A percentile compares a stretch with the other conserved stretches of the same genome.
phyloP scores from a whole-genome alignment of 2,797 vertebrate species.

The Octomys mimax region DNA sequence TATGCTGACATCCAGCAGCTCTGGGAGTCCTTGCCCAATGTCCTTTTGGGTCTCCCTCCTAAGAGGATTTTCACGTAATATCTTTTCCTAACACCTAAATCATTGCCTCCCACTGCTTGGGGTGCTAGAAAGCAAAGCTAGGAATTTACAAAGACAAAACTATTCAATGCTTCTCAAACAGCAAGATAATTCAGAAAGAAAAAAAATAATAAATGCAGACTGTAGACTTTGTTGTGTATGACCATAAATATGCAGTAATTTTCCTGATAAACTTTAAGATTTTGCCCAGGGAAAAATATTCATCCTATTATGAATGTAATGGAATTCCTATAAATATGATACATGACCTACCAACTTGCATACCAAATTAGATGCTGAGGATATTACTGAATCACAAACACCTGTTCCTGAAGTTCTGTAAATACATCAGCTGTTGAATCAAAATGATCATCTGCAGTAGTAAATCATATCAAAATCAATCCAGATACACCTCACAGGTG shows the following conservation, averaged over 20 bases:
- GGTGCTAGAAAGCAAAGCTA: constrained; percentile 27
- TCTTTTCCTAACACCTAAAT: constrained; percentile 43
- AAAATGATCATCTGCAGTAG: constrained; percentile 77
- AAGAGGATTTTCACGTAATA: constrained; percentile 32
- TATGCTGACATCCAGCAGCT: background rate
- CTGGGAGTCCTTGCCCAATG: background rate
- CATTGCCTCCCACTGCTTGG: background rate
- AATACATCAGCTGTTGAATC: constrained; percentile 80
- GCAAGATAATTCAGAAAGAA: constrained; percentile 48
- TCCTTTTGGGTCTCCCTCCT: background rate
- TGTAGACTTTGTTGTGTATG: constrained; percentile 39
- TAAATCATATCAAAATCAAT: constrained; percentile 84
- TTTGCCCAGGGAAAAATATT: constrained; percentile 60
- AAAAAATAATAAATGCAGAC: constrained; percentile 51
- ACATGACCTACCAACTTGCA: constrained; percentile 53
- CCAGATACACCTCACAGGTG: constrained; percentile 65
- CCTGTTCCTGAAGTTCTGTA: constrained; percentile 82
- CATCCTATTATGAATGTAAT: constrained; percentile 50
- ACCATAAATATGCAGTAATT: constrained; percentile 57
- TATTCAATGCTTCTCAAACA: constrained; percentile 18
- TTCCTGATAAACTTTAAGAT: constrained; percentile 70
- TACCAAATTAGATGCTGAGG: constrained; percentile 71
- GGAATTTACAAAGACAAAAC: constrained; percentile 33
- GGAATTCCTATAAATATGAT: constrained; percentile 72
- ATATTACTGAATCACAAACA: constrained; percentile 80